Conservation (phyloP, 2,888 invertebrate genomes). For the Torymus tubicola region DNA sequence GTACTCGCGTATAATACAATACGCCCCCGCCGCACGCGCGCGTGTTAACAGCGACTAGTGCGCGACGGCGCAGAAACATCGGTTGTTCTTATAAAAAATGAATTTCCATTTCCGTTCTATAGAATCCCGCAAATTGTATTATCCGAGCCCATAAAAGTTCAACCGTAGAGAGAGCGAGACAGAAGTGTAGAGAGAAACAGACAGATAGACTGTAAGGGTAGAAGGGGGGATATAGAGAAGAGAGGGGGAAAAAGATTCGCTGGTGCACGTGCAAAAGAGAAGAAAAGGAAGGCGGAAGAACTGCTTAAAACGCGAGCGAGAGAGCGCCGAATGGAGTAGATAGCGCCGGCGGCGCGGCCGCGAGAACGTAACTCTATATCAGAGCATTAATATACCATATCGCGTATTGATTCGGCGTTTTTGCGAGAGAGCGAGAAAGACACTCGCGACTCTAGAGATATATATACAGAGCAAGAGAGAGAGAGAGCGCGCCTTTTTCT, state of each 20-base stretch:
- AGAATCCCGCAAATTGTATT: slow-evolving; percentile 40
- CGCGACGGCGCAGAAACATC: too few species aligned
- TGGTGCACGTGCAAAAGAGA: neutral
- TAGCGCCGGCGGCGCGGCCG: too few species aligned
- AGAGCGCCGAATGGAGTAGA: slow-evolving; percentile 15
- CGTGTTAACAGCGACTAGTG: too few species aligned
- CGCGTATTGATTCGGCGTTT: slow-evolving; percentile 57
- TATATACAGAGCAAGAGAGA: neutral
- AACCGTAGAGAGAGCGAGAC: neutral
- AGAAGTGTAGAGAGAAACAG: neutral
- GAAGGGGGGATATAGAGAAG: neutral
- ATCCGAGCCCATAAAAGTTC: slow-evolving; percentile 35
- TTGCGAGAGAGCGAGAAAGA: slow-evolving; percentile 44
- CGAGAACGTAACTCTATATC: slow-evolving; percentile 50
- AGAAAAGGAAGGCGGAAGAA: slow-evolving; percentile 34
- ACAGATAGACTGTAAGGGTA: neutral
- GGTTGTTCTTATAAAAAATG: slow-evolving; percentile 42
- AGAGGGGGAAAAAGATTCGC: neutral
- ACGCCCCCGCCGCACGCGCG: too few species aligned
- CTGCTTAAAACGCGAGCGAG: slow-evolving; percentile 32
- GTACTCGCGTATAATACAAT: too few species aligned
- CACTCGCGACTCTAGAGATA: neutral
- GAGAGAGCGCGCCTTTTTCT: neutral
- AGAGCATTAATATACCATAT: slow-evolving; percentile 58
- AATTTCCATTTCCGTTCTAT: slow-evolving; percentile 49